Percentiles rank a stretch among this genome's conserved stretches.
These are phyloP conservation scores for Phylloscopus trochilus DNA, from an alignment of 2,113 vertebrate genomes.

Conservation along the genomic window DNA sequence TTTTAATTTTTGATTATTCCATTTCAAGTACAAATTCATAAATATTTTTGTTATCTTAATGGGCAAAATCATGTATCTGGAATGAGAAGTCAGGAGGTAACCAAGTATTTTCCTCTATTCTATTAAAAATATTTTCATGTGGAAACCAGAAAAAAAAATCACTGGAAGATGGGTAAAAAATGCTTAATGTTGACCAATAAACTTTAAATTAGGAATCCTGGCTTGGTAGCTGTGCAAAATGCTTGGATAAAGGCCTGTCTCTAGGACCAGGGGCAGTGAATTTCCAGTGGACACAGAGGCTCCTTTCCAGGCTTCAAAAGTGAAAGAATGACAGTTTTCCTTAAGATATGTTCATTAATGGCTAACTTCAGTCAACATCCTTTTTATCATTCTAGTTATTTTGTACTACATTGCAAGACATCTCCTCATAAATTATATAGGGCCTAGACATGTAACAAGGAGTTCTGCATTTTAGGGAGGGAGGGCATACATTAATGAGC, in stretches of 20 bases:
- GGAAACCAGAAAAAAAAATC: not conserved
- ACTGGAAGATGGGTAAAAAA: not conserved
- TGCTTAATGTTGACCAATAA: not conserved
- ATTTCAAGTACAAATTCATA: constrained; percentile 5
- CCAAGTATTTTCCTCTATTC: not conserved
- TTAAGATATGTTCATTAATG: not conserved
- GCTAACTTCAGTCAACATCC: not conserved
- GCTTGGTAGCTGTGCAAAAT: not conserved
- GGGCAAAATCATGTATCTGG: not conserved
- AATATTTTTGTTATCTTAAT: not conserved
- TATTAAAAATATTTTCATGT: not conserved
- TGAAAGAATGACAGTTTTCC: not conserved
- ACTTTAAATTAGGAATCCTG: not conserved
- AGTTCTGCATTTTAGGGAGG: not conserved
- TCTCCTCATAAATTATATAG: not conserved
- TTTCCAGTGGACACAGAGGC: not conserved
- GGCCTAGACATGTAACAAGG: not conserved
- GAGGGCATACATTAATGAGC: not conserved
- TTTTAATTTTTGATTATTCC: not conserved
- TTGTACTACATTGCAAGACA: not conserved
- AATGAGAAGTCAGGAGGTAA: not conserved
- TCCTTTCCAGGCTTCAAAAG: not conserved
- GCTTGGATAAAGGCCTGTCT: not conserved
- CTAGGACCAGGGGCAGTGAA: not conserved
- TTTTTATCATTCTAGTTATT: not conserved